Conservation (phyloP, 2,797 vertebrate genomes). For the Sarcoramphus papa region DNA sequence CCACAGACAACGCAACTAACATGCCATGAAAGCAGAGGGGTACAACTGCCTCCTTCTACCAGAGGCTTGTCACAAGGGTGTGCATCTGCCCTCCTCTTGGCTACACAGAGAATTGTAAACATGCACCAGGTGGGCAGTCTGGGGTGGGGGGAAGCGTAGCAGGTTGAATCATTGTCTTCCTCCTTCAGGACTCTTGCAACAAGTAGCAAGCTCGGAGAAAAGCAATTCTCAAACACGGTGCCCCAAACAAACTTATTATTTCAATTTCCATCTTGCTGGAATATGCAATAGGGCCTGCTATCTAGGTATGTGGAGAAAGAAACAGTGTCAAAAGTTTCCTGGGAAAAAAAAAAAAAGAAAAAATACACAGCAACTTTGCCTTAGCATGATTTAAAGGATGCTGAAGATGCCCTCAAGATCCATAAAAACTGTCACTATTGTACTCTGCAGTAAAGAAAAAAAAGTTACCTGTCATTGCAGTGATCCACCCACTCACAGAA, state of each 20-base stretch:
- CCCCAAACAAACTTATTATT: not conserved
- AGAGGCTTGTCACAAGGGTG: not conserved
- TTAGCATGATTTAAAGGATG: not conserved
- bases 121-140: accelerated
- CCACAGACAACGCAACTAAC: not conserved
- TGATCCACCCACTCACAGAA: constrained; percentile 17
- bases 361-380: not conserved
- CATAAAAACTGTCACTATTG: not conserved
- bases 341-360: accelerated
- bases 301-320: not conserved
- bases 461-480: not conserved
- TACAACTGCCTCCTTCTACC: not conserved
- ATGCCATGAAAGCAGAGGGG: not conserved
- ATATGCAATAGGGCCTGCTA: not conserved
- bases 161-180: not conserved
- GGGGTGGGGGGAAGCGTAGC: not conserved
- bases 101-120: not conserved
- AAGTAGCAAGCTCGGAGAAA: not conserved
- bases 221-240: not conserved
- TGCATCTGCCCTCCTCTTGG: accelerated
- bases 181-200: not conserved
- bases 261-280: not conserved
- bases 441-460: not conserved
- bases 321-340: not conserved
- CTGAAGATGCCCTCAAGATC: not conserved